Base-by-base conservation (phyloP, 2,113 vertebrate species). In the Synchiropus splendidus region DNA sequence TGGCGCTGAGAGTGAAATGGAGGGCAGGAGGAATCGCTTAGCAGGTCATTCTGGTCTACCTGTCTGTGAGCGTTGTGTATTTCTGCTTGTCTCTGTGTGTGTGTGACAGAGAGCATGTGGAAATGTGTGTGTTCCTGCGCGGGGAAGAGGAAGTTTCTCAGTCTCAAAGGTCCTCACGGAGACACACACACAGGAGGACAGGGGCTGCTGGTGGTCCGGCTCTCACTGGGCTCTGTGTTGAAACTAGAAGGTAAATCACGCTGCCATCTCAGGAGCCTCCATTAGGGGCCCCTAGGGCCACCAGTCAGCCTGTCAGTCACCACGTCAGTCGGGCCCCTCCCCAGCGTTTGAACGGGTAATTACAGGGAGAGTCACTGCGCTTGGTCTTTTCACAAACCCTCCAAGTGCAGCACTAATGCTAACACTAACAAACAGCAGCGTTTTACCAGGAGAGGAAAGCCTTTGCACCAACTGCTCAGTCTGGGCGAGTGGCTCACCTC, bases 341-440 rank as follows among this genome's bases (percentile, higher is more conserved):
- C 62, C 67, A 64, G 61, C 65, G 76, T 82, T 84, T 84, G 78
- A 85, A 79, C 76, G 74, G 38, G 41, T 85, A 84, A 86, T 86
- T 86, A 86, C 79, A 86, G 77, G 74, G 82, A 77, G 72, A 72
- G n/a, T n/a, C n/a, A n/a, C n/a, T n/a, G n/a, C n/a, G n/a, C n/a
- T n/a, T n/a, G n/a, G n/a, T n/a, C n/a, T n/a, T n/a, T n/a, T n/a
- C n/a, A n/a, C n/a, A n/a, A n/a, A n/a, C n/a, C n/a, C n/a, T n/a
- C n/a, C n/a, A n/a, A n/a, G n/a, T n/a, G n/a, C n/a, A n/a, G n/a
- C 46, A 45, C 64, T 78, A 73, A 68, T 49, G 64, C 70, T 76
- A 72, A 78, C 33, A 67, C 67, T 67, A 78, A 79, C 68, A 80
- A 67, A 71, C 30, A 31, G 56, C 39, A 8, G 62, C 54, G 46